Percentiles rank a stretch among this genome's conserved stretches.
phyloP scores from a whole-genome alignment of 2,113 vertebrate genomes.

The Neodontobutis hainanensis region DNA sequence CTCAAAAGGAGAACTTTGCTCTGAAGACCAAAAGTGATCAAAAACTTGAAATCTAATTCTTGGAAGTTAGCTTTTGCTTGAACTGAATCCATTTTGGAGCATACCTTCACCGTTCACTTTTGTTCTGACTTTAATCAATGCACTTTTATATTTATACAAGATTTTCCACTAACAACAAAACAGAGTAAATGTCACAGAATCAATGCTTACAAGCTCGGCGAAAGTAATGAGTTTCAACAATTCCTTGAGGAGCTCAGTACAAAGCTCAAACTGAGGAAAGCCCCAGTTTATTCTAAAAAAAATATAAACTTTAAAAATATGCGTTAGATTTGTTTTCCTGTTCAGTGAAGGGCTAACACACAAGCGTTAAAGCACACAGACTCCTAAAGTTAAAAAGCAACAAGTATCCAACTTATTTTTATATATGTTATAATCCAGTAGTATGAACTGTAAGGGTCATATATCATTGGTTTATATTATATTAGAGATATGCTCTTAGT shows the following conservation, averaged over 20 bases:
- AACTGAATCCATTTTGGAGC: too few species aligned
- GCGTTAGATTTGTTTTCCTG: slow-evolving; percentile 2
- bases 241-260: not conserved
- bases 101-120: too few species aligned
- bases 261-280: not conserved
- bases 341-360: not conserved
- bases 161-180: not conserved
- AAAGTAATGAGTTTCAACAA: not conserved
- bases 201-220: not conserved
- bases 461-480: too few species aligned
- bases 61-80: too few species aligned
- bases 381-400: too few species aligned
- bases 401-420: too few species aligned
- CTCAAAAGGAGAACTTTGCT: too few species aligned
- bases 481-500: too few species aligned
- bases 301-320: not conserved
- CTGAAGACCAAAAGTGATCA: too few species aligned
- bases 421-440: too few species aligned
- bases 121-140: not conserved
- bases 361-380: not conserved
- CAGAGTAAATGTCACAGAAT: not conserved
- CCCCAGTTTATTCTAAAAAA: not conserved
- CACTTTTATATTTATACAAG: not conserved
- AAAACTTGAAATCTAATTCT: too few species aligned
- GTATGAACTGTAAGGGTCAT: too few species aligned